Evolutionary conservation across 2,888 invertebrate genomes (phyloP), one percentile per base, ranked within the genome.

Genomic region (Syrphus vitripennis): DNA sequence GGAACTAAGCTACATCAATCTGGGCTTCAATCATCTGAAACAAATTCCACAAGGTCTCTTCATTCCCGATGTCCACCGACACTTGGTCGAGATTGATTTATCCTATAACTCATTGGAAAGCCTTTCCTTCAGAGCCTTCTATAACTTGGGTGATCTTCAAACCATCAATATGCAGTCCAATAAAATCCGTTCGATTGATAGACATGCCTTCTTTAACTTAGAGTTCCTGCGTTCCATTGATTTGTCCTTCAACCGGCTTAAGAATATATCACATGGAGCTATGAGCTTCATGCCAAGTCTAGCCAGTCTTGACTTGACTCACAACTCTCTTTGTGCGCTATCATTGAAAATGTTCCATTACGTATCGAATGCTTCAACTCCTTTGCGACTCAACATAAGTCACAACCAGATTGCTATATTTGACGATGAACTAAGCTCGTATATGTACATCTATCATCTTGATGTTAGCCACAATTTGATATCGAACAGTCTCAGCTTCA

Each of bases 11-110:
- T 97, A 97, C 92, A 93, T 97, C 77, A 97, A 97, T 92, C 93
- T 98, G 90, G 97, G 97, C 90, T 97, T 96, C 72, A 98, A 98
- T 92, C 95, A 96, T 89, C 93, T 98, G 12, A 94, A 95, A 83
- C 93, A 94, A 53, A 93, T 98, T 78, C 95, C 96, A 0, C 93
- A 93, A 40, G 95, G 94, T 83, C 93, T 96, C 59, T 95, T 97
- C 89, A 94, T 95, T 89, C 93, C 95, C 3, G 95, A 95, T 74
- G 93, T 95, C 5, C 96, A 97, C 88, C 93, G 95, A 10, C 95
- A 95, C 88, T 92, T 98, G 69, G 95, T 95, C 72, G 97, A 97
- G 91, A 94, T 97, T 48, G 95, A 97, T 89, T 93, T 98, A 72
- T 96, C 97, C 3, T 96, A 97, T 91, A 98, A 98, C 93, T 95